These are phyloP conservation scores for Barypeithes pellucidus DNA, from an alignment of 2,888 invertebrate species.

Conservation along the genomic window DNA sequence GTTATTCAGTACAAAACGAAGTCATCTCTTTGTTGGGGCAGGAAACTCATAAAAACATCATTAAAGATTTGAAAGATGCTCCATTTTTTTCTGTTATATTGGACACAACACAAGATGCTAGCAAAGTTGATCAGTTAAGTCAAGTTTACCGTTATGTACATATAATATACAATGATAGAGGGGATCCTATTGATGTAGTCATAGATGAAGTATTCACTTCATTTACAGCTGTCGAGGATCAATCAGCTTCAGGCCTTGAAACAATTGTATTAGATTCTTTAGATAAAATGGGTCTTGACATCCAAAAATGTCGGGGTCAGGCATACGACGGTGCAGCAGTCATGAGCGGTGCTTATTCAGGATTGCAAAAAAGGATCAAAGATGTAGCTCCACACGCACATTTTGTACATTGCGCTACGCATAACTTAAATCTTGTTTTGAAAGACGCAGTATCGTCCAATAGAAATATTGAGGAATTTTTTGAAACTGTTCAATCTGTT, in stretches of 20 bases:
- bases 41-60: not conserved
- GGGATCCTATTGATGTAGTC: not conserved
- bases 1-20: not conserved
- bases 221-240: constrained; percentile 14
- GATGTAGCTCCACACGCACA: not conserved
- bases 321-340: constrained; percentile 30
- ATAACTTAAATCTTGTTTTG: constrained; percentile 19
- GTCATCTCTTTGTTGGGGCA: not conserved
- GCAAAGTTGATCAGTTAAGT: constrained; percentile 3
- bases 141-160: not conserved
- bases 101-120: constrained; percentile 16
- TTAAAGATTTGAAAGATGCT: not conserved
- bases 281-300: not conserved
- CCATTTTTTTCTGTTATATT: constrained; percentile 4
- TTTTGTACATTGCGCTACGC: constrained; percentile 7
- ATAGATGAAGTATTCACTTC: not conserved
- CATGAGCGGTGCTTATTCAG: constrained; percentile 24
- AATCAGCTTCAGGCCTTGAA: not conserved
- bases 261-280: not conserved
- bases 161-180: not conserved
- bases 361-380: constrained; percentile 6
- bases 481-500: no score
- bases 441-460: no score
- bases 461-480: no score
- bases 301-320: constrained; percentile 26